phyloP scores from a whole-genome alignment of 2,888 invertebrate genomes.

The Andrena flavipes region DNA sequence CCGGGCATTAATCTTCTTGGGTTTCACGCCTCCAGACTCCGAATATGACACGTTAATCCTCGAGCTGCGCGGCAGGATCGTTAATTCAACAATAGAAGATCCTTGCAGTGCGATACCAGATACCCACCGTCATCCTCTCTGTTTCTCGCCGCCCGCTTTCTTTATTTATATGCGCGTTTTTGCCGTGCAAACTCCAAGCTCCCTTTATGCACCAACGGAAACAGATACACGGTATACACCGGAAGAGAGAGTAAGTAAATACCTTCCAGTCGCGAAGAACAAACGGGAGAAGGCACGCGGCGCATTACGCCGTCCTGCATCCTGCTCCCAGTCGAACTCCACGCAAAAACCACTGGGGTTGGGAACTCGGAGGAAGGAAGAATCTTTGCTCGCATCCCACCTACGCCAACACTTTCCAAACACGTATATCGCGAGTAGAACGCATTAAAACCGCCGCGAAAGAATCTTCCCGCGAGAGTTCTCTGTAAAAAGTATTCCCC shows the following conservation, averaged over 20 bases:
- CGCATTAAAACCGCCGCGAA: not conserved
- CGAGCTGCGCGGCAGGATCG: constrained; percentile 1
- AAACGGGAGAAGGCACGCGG: constrained; percentile 19
- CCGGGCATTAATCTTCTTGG: constrained; percentile 42
- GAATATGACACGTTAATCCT: constrained; percentile 40
- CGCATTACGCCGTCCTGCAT: constrained; percentile 17
- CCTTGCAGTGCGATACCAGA: not conserved
- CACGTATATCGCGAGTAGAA: constrained; percentile 23
- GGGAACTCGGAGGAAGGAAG: not conserved
- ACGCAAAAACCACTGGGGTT: constrained; percentile 1
- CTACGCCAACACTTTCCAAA: constrained; percentile 8
- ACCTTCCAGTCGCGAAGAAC: constrained; percentile 20
- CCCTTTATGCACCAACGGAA: not conserved
- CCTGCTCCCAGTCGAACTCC: constrained; percentile 14
- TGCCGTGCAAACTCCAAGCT: not conserved
- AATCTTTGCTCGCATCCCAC: constrained; percentile 12
- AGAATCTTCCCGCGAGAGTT: not conserved
- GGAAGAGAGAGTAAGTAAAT: constrained; percentile 18
- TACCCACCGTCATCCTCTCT: not conserved
- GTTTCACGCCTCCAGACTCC: constrained; percentile 22
- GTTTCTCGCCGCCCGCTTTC: constrained; percentile 14
- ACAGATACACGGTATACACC: no score
- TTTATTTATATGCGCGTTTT: constrained; percentile 32
- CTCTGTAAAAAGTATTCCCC: not conserved
- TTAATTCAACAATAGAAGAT: constrained; percentile 40